These are phyloP conservation scores for Latrodectus geometricus DNA, from an alignment of 1,140 invertebrate species.

Conservation along the genomic window DNA sequence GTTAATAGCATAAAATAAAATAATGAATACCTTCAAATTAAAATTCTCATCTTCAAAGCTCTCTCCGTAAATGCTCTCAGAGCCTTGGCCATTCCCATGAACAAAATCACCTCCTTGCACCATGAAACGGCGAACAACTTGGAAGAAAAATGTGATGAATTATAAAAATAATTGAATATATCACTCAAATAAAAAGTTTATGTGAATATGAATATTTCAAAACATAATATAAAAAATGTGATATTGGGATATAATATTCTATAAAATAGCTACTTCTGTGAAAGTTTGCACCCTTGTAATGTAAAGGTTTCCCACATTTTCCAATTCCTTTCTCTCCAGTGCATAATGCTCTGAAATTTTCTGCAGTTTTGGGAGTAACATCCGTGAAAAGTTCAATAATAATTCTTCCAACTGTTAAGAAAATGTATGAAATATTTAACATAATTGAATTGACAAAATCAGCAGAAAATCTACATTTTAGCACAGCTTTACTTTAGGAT, in stretches of 20 bases:
- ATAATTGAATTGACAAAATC: background rate
- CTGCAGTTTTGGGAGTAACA: slow-evolving; percentile 88
- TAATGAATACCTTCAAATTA: slow-evolving; percentile 70
- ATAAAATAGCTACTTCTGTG: slow-evolving; percentile 76
- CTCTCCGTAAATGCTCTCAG: slow-evolving; percentile 93
- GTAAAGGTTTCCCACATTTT: slow-evolving; percentile 75
- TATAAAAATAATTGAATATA: background rate
- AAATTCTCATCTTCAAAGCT: slow-evolving; percentile 94
- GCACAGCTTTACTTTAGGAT: too few species aligned
- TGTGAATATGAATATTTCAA: background rate
- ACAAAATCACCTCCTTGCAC: slow-evolving; percentile 87
- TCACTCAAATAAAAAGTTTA: too few species aligned
- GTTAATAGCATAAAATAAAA: background rate
- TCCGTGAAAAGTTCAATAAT: slow-evolving; percentile 87
- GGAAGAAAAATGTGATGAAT: background rate
- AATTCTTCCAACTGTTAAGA: slow-evolving; percentile 74
- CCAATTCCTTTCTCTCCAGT: slow-evolving; percentile 86
- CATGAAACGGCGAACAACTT: slow-evolving; percentile 73
- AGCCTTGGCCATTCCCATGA: slow-evolving; percentile 84
- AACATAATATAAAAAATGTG: background rate
- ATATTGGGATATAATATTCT: background rate
- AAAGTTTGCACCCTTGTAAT: slow-evolving; percentile 72
- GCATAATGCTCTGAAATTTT: slow-evolving; percentile 91
- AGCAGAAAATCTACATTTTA: background rate
- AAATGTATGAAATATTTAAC: background rate